Percentiles rank a stretch among this genome's conserved stretches.
phyloP scores from a whole-genome alignment of 2,113 vertebrate genomes.

The Hyaena hyaena region DNA sequence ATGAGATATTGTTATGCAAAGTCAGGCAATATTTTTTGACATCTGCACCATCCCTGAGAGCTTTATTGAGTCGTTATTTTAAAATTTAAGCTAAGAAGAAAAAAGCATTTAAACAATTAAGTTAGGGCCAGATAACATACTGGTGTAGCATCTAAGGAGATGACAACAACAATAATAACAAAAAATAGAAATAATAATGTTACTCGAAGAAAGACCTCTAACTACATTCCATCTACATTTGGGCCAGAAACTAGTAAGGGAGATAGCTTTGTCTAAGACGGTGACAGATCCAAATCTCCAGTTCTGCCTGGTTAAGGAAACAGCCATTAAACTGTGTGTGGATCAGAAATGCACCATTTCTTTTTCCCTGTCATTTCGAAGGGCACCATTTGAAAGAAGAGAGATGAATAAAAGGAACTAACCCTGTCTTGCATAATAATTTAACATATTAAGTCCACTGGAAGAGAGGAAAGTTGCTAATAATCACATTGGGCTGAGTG shows the following conservation, averaged over 20 bases:
- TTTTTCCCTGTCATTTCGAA: conserved; percentile 9
- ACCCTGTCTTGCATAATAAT: conserved; percentile 45
- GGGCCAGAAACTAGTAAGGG: not conserved
- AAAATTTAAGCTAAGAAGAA: conserved; percentile 58
- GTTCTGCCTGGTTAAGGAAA: not conserved
- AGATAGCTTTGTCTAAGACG: not conserved
- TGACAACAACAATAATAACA: not conserved
- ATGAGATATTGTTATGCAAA: conserved; percentile 83
- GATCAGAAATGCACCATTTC: not conserved
- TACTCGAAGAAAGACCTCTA: not conserved
- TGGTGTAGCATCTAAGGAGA: not conserved
- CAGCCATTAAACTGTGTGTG: not conserved
- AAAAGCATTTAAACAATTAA: conserved; percentile 52
- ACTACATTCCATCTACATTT: not conserved
- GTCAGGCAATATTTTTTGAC: conserved; percentile 77
- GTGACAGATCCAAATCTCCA: not conserved
- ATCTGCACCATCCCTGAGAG: conserved; percentile 72
- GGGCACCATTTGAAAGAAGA: not conserved
- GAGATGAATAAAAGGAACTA: conserved; percentile 38
- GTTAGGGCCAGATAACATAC: not conserved
- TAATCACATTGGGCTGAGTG: not conserved
- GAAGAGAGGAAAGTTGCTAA: not conserved
- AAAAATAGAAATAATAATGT: not conserved
- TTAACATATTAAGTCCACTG: not conserved
- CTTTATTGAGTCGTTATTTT: conserved; percentile 62